Base-by-base conservation (phyloP, 1,140 invertebrate species). In the Pogonomyrmex californicus region DNA sequence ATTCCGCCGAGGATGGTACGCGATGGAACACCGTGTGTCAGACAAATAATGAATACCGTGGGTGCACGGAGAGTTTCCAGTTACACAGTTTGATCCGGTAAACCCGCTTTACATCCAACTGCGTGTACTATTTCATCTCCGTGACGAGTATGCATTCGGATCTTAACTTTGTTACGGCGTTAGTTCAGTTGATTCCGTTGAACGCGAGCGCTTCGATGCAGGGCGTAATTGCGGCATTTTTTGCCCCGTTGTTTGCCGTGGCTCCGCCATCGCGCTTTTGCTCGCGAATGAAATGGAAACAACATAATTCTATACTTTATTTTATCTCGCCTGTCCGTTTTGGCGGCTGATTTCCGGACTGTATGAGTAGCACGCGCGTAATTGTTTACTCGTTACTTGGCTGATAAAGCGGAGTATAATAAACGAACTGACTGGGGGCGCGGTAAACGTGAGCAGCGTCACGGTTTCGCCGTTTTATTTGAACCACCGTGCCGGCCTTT, bases 161-260 rank as follows among this genome's bases (percentile, higher is more conserved):
- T 83, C 79, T 75, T 83, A 83, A 83, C 68, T 75, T 83, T 44
- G 79, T 83, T 83, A 83, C 68, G 54, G 36, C 68, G 65, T 83
- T 71, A 82, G 79, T 47, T 47, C 41, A 68, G 68, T 38, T 75
- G 54, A 62, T 73, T 83, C 70, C 47, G 56, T n/a, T n/a, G 38
- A 75, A 83, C 10, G 54, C 54, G 33, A 38, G 51, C 38, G 23
- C 7, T 75, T 38, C 51, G 10, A 83, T 73, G 17, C 30, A 14
- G 36, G 17, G 49, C 14, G 3, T 14, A 12, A 38, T 33, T 38
- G 5, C 30, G 58, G 23, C 5, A 51, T 68, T 82, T 58, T 82
- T n/a, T 65, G 2, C 41, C 17, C 12, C 17, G 23, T 70, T 54
- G 38, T 58, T 58, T 56, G 36, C 77, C 60, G 60, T 12, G 68